These are phyloP conservation scores for Narcine bancroftii DNA, from an alignment of 2,113 vertebrate genomes.

Conservation along the genomic window DNA sequence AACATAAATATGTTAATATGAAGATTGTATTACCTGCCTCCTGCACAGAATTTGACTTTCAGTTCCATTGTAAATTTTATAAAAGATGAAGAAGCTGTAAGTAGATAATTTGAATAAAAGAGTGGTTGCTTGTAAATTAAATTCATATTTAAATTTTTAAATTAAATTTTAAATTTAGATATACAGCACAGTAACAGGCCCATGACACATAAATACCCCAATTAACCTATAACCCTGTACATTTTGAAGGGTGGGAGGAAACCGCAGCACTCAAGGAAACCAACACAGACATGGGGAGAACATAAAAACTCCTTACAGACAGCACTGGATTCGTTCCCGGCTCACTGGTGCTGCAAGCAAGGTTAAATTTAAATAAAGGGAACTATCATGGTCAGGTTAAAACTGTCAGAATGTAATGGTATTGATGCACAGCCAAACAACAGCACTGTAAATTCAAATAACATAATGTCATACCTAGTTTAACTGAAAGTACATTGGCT, in stretches of 20 bases:
- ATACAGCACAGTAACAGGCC: no score
- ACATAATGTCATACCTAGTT: constrained; percentile 67
- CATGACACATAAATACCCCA: no score
- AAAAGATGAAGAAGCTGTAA: constrained; percentile 77
- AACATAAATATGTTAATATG: constrained; percentile 19
- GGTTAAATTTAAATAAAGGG: constrained; percentile 27
- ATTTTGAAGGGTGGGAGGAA: no score
- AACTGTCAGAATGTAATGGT: background rate
- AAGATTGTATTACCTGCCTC: constrained; percentile 62
- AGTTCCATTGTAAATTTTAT: constrained; percentile 72
- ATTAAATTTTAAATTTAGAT: no score
- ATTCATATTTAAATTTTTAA: constrained; percentile 37
- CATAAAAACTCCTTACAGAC: no score
- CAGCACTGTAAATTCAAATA: background rate
- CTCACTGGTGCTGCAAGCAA: no score
- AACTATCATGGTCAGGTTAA: background rate
- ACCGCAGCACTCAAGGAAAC: no score
- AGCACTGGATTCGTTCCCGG: no score
- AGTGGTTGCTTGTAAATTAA: constrained; percentile 42
- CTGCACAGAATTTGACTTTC: constrained; percentile 73
- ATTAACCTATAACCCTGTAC: no score
- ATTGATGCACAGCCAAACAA: background rate
- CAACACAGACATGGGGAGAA: no score
- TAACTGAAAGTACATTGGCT: constrained; percentile 70
- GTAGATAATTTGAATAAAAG: constrained; percentile 40